Percentiles rank a stretch among this genome's conserved stretches.
phyloP scores from a whole-genome alignment of 2,888 invertebrate species.

The Nephrotoma appendiculata region DNA sequence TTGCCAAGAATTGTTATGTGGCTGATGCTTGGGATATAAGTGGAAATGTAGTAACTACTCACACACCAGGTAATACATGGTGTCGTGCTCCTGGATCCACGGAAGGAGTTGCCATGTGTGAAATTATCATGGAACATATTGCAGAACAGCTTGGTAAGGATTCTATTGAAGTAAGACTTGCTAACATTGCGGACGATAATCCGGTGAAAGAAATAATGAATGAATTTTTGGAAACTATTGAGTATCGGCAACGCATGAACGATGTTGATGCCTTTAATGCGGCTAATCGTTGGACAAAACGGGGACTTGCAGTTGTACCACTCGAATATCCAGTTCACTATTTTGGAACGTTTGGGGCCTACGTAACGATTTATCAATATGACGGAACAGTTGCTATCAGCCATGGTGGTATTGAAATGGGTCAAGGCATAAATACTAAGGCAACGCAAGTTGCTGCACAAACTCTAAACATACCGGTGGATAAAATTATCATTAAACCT shows the following conservation, averaged over 20 bases:
- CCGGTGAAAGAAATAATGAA: slow-evolving; percentile 9
- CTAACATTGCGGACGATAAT: slow-evolving; percentile 32
- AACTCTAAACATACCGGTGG: slow-evolving; percentile 46
- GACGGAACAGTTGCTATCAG: slow-evolving; percentile 50
- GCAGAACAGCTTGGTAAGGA: slow-evolving; percentile 38
- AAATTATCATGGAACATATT: slow-evolving; percentile 54
- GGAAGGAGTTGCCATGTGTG: slow-evolving; percentile 41
- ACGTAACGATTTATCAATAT: slow-evolving; percentile 48
- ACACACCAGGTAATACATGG: slow-evolving; percentile 13
- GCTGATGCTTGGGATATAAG: slow-evolving; percentile 45
- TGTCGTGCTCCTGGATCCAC: slow-evolving; percentile 32
- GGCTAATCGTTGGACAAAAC: slow-evolving; percentile 61
- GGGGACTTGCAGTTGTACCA: slow-evolving; percentile 45
- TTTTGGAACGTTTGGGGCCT: slow-evolving; percentile 35
- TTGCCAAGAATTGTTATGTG: slow-evolving; percentile 41
- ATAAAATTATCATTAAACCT: slow-evolving; percentile 44
- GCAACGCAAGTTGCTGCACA: slow-evolving; percentile 55
- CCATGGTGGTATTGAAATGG: slow-evolving; percentile 53
- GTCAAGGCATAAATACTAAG: slow-evolving; percentile 61
- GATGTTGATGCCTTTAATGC: slow-evolving; percentile 42
- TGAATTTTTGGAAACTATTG: slow-evolving; percentile 15
- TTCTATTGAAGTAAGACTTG: slow-evolving; percentile 40
- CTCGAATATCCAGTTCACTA: slow-evolving; percentile 43
- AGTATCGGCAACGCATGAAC: slow-evolving; percentile 37
- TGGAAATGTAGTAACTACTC: slow-evolving; percentile 46